These are phyloP conservation scores for Nymphalis urticae DNA, from an alignment of 2,888 invertebrate genomes.

Conservation along the genomic window DNA sequence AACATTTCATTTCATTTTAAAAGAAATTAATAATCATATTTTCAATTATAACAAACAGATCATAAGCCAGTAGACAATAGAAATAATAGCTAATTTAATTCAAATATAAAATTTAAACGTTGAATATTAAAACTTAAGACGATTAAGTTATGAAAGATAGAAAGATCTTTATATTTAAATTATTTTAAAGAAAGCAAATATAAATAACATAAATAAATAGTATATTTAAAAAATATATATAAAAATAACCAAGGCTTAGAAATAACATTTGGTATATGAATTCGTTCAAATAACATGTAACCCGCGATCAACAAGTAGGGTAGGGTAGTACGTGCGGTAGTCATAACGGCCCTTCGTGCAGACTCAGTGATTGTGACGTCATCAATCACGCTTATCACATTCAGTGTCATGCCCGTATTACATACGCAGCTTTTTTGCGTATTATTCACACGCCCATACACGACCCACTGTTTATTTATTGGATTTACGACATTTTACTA, in stretches of 20 bases:
- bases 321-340: conserved; percentile 34
- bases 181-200: no score
- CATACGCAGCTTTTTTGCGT: conserved; percentile 31
- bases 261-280: neutral
- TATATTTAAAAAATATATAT: no score
- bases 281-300: conserved; percentile 18
- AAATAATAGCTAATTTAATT: no score
- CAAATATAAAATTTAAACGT: no score
- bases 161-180: no score
- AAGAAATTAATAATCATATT: no score
- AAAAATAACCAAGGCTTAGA: neutral
- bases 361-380: conserved; percentile 59
- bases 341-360: conserved; percentile 35
- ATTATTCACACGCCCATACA: conserved; percentile 19
- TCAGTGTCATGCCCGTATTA: conserved; percentile 37
- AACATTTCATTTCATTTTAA: no score
- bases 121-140: no score
- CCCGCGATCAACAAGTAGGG: conserved; percentile 45
- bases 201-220: no score
- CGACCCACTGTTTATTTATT: conserved; percentile 21
- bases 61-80: no score
- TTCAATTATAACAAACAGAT: no score
- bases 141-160: no score
- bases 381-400: conserved; percentile 76
- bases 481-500: conserved; percentile 15